phyloP scores from a whole-genome alignment of 2,888 invertebrate species.

The Diogma glabrata region DNA sequence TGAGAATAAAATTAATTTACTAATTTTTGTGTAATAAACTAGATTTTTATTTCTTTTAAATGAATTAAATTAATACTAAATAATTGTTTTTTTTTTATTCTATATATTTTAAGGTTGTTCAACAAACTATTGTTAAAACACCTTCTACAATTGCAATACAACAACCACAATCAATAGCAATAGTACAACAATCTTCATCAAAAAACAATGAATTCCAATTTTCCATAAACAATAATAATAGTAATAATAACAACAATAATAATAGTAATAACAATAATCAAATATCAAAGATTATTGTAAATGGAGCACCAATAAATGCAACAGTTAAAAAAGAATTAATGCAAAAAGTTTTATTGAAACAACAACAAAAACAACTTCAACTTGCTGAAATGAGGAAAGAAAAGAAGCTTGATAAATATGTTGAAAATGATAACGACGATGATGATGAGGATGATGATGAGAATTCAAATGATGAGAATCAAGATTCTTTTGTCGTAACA shows the following conservation, averaged over 20 bases:
- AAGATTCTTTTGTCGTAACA: conserved; percentile 64
- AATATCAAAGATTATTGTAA: conserved; percentile 17
- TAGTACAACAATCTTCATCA: conserved; percentile 7
- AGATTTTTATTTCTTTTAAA: conserved; percentile 4
- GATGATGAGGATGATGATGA: conserved; percentile 12
- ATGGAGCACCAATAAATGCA: conserved; percentile 18
- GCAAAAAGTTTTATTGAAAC: conserved; percentile 25
- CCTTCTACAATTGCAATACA: conserved; percentile 22
- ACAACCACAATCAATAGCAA: conserved; percentile 8
- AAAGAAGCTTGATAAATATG: conserved; percentile 10
- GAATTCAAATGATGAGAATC: conserved; percentile 10
- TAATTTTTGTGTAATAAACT: too few species aligned
- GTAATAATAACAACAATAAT: conserved; percentile 11
- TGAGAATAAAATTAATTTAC: too few species aligned
- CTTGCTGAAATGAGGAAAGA: conserved; percentile 31
- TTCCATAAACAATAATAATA: conserved; percentile 5
- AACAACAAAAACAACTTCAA: conserved; percentile 28
- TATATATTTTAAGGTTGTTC: conserved; percentile 6
- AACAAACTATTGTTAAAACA: conserved; percentile 31
- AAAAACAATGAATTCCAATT: conserved; percentile 6
- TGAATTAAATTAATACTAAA: conserved; percentile 1
- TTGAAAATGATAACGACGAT: conserved; percentile 15
- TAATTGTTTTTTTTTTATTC: conserved; percentile 3
- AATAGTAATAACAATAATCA: conserved; percentile 11
- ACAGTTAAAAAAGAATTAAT: conserved; percentile 24